Evolutionary conservation across 2,113 vertebrate genomes (phyloP).

Genomic region (Artemisiospiza belli): DNA sequence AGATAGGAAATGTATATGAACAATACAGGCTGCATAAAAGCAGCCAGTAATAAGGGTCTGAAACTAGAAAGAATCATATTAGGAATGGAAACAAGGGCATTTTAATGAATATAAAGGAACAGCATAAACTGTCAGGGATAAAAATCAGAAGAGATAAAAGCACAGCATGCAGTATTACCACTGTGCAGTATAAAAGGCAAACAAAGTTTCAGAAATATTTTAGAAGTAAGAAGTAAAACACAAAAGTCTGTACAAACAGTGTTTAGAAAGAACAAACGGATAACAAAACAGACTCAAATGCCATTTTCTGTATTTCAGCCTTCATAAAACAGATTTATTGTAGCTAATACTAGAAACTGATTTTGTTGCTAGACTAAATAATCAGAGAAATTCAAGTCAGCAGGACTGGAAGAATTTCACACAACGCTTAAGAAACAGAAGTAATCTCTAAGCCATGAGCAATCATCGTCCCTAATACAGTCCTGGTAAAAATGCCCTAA

Average conservation of each 20-base stretch:
- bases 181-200: constrained; percentile 55
- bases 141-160: constrained; percentile 59
- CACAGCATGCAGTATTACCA: constrained; percentile 55
- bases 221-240: constrained; percentile 40
- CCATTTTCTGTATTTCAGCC: not conserved
- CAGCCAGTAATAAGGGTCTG: constrained; percentile 49
- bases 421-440: not conserved
- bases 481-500: not conserved
- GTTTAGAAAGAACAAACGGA: constrained; percentile 8
- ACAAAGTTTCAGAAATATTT: constrained; percentile 59
- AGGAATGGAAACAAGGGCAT: constrained; percentile 56
- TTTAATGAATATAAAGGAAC: constrained; percentile 61
- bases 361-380: not conserved
- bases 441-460: not conserved
- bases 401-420: not conserved
- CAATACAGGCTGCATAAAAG: constrained; percentile 36
- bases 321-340: not conserved
- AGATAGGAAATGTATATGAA: constrained; percentile 22
- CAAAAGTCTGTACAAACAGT: not conserved
- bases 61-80: constrained; percentile 52
- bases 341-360: not conserved
- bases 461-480: not conserved
- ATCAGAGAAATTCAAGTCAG: not conserved
- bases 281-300: constrained; percentile 18
- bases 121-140: constrained; percentile 60